Evolutionary conservation across 2,888 invertebrate species (phyloP).

Genomic region (Latrodectus elegans): DNA sequence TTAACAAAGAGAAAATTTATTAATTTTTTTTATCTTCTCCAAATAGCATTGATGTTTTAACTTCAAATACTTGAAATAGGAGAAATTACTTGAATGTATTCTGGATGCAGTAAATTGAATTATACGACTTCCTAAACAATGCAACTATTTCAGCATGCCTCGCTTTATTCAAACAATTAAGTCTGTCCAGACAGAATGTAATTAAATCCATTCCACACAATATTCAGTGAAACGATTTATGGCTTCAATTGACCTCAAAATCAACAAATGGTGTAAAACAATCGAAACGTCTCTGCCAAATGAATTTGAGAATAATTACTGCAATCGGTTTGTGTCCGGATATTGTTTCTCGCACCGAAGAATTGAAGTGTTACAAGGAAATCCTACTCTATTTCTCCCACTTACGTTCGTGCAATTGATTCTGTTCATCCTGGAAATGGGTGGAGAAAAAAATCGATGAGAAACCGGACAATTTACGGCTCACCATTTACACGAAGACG

Average conservation of each 20-base stretch:
- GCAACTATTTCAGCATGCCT: no score
- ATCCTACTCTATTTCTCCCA: conserved; percentile 24
- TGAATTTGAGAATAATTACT: conserved; percentile 47
- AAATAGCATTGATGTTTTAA: no score
- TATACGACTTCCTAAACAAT: no score
- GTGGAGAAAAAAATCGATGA: conserved; percentile 57
- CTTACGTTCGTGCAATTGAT: conserved; percentile 34
- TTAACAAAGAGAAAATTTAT: no score
- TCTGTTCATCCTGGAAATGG: conserved; percentile 34
- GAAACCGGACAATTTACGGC: conserved; percentile 56
- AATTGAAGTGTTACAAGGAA: neutral
- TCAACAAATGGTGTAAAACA: conserved; percentile 44
- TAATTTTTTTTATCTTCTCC: no score
- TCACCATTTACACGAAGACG: conserved; percentile 48
- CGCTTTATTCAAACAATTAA: no score
- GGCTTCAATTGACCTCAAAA: conserved; percentile 41
- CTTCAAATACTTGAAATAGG: no score
- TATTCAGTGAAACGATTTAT: conserved; percentile 3
- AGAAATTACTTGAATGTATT: neutral
- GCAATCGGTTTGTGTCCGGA: conserved; percentile 34
- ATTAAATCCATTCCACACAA: no score
- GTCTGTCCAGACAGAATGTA: no score
- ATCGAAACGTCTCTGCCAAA: conserved; percentile 12
- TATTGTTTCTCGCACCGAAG: conserved; percentile 12
- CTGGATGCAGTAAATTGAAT: no score